Percentiles rank a stretch among this genome's conserved stretches.
Evolutionary conservation across 2,113 vertebrate species (phyloP).

Genomic region (Microtus oregoni): DNA sequence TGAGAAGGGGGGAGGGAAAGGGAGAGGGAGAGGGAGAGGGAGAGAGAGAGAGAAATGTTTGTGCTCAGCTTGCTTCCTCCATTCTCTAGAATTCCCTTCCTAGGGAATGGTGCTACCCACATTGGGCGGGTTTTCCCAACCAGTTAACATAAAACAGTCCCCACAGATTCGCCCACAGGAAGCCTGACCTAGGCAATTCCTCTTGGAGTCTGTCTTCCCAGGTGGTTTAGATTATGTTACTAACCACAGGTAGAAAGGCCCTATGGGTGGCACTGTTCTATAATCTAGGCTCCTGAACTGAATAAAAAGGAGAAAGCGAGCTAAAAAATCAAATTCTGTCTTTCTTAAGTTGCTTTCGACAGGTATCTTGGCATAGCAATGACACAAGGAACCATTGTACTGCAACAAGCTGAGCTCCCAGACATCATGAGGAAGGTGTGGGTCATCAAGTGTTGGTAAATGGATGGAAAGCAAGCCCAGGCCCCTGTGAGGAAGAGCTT

Average conservation of each 20-base stretch:
- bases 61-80: too few relatives aligned
- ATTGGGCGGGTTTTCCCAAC: background rate
- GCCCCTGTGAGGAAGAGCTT: background rate
- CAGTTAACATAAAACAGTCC: background rate
- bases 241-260: background rate
- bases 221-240: background rate
- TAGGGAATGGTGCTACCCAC: background rate
- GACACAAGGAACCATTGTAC: background rate
- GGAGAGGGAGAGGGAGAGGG: too few relatives aligned
- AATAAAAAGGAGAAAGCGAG: background rate
- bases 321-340: background rate
- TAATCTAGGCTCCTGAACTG: background rate
- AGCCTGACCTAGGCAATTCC: too few relatives aligned
- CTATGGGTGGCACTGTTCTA: background rate
- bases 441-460: background rate
- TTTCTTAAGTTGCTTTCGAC: background rate
- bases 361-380: background rate
- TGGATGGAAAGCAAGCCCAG: background rate
- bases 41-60: background rate
- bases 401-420: background rate
- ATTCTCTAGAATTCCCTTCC: background rate
- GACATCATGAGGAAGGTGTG: background rate
- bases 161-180: background rate
- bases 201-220: background rate
- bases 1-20: background rate